phyloP scores from a whole-genome alignment of 2,113 vertebrate species.

The Pseudonaja textilis region DNA sequence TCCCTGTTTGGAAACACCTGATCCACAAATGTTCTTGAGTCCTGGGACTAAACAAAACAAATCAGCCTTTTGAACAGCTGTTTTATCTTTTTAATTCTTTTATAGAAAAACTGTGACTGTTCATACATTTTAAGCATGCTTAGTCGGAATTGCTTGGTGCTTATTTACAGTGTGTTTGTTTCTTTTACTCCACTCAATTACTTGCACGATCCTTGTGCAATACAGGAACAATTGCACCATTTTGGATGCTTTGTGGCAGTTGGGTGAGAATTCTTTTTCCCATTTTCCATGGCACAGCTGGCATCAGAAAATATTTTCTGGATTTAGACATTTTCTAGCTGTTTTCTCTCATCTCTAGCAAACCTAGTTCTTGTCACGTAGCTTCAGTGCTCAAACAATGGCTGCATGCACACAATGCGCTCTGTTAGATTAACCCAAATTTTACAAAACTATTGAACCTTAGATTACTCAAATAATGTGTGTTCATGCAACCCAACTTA shows the following conservation, averaged over 20 bases:
- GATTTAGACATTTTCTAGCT: background rate
- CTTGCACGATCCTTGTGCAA: background rate
- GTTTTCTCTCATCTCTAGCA: background rate
- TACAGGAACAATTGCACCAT: background rate
- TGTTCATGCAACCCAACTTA: background rate
- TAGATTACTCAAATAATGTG: background rate
- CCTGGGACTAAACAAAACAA: background rate
- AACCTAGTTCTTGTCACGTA: background rate
- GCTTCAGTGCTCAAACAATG: background rate
- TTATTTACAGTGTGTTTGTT: background rate
- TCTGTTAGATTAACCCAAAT: background rate
- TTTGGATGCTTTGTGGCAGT: background rate
- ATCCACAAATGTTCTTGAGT: background rate
- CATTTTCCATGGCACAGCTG: background rate
- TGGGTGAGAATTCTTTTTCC: background rate
- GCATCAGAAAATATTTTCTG: background rate
- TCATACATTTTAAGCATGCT: background rate
- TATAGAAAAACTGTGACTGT: background rate
- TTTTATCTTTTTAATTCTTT: background rate
- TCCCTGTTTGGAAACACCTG: background rate
- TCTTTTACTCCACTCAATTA: background rate
- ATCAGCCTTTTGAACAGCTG: background rate
- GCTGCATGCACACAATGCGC: background rate
- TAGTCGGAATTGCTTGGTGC: background rate
- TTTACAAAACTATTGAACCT: background rate